A percentile compares a stretch with the other conserved stretches of the same genome.
Evolutionary conservation across 2,113 vertebrate species (phyloP).

Genomic region (Scytalopus superciliaris): DNA sequence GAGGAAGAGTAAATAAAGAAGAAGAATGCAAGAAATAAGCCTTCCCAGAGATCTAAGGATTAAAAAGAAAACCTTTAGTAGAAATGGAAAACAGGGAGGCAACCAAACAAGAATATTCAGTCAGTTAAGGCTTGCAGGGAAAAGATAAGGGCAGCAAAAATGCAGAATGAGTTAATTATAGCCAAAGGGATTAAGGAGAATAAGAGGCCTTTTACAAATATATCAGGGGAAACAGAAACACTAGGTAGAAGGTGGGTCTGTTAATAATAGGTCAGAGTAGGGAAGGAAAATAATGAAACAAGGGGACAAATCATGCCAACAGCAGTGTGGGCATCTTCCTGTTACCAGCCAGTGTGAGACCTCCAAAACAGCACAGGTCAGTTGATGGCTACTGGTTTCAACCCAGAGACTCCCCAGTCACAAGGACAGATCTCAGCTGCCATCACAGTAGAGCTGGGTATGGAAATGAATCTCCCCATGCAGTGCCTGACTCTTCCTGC

Average conservation of each 20-base stretch:
- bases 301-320: conserved; percentile 21
- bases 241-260: conserved; percentile 62
- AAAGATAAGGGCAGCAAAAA: conserved; percentile 72
- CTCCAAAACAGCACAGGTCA: not conserved
- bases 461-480: not conserved
- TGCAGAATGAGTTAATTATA: conserved; percentile 73
- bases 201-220: conserved; percentile 67
- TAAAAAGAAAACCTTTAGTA: conserved; percentile 60
- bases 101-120: conserved; percentile 71
- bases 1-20: conserved; percentile 3
- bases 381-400: not conserved
- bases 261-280: conserved; percentile 59
- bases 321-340: conserved; percentile 18
- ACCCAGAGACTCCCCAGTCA: not conserved
- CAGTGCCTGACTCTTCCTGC: not conserved
- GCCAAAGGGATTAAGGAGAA: conserved; percentile 67
- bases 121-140: conserved; percentile 67
- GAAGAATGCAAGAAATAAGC: conserved; percentile 33
- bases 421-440: not conserved
- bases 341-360: not conserved
- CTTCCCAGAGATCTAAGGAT: conserved; percentile 62
- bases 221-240: conserved; percentile 66
- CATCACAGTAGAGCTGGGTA: not conserved
- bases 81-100: conserved; percentile 70
- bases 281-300: conserved; percentile 50